These are phyloP conservation scores for Rattus rattus DNA, from an alignment of 2,113 vertebrate species.

Conservation along the genomic window DNA sequence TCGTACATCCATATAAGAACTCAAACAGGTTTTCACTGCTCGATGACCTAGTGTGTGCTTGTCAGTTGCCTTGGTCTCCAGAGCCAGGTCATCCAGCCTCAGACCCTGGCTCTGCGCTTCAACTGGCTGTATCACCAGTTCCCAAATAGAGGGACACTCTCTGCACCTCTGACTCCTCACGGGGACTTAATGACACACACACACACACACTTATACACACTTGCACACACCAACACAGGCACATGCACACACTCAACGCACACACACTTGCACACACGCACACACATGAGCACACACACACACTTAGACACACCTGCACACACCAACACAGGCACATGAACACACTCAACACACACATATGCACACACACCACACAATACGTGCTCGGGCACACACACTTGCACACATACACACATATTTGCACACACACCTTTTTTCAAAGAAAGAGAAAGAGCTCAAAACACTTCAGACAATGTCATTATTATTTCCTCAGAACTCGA, in stretches of 20 bases:
- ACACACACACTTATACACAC: neutral
- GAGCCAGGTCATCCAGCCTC: neutral
- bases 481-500: constrained; percentile 66
- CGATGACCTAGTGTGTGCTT: neutral
- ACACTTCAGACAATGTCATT: constrained; percentile 38
- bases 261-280: too few species aligned
- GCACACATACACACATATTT: neutral
- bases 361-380: too few species aligned
- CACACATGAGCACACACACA: neutral
- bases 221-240: too few species aligned
- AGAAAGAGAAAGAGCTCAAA: constrained; percentile 53
- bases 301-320: neutral
- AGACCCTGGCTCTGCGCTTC: neutral
- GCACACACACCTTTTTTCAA: neutral
- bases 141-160: neutral
- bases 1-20: neutral
- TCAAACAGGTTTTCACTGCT: neutral
- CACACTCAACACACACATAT: too few species aligned
- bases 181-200: neutral
- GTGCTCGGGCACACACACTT: too few species aligned
- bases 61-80: neutral
- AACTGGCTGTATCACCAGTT: neutral
- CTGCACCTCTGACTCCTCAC: constrained; percentile 2
- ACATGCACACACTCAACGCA: too few species aligned
- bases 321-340: too few species aligned